These are phyloP conservation scores for Amphimedon queenslandica DNA, from an alignment of 37 sponge, comb jelly and placozoan genomes.

Conservation along the genomic window DNA sequence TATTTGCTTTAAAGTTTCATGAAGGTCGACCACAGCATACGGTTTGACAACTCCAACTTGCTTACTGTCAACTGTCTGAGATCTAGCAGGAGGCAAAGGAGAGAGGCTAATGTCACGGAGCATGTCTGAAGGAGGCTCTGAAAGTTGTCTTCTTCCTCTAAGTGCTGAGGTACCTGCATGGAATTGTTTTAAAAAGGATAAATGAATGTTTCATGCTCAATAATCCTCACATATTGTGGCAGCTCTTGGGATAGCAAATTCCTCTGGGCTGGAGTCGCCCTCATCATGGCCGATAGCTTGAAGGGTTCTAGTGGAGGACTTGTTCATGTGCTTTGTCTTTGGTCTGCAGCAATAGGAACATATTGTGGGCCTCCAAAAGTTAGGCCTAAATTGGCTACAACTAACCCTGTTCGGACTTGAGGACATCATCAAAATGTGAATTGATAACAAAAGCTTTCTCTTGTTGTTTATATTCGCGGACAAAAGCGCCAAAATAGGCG, in stretches of 20 bases:
- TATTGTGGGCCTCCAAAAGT: conserved; percentile 43
- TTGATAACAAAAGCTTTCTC: not conserved
- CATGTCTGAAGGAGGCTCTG: not conserved
- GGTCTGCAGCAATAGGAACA: conserved; percentile 38
- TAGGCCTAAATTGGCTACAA: conserved; percentile 31
- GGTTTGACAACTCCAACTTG: conserved; percentile 18
- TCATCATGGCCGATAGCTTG: no score
- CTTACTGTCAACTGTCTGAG: not conserved
- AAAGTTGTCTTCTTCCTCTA: not conserved
- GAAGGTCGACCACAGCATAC: conserved; percentile 36
- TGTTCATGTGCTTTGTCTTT: conserved; percentile 17
- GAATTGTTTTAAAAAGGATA: no score
- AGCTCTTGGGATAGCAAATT: no score
- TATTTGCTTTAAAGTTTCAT: not conserved
- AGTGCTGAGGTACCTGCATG: not conserved
- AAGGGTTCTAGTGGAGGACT: no score
- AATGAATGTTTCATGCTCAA: no score
- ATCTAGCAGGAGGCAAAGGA: not conserved
- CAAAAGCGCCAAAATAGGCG: not conserved
- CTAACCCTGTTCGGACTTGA: no score
- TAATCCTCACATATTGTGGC: not conserved
- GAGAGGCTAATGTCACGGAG: not conserved
- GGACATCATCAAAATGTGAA: no score
- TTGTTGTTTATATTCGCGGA: not conserved
- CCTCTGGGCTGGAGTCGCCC: no score